phyloP scores from a whole-genome alignment of 2,888 invertebrate species.

The Euphydryas editha region DNA sequence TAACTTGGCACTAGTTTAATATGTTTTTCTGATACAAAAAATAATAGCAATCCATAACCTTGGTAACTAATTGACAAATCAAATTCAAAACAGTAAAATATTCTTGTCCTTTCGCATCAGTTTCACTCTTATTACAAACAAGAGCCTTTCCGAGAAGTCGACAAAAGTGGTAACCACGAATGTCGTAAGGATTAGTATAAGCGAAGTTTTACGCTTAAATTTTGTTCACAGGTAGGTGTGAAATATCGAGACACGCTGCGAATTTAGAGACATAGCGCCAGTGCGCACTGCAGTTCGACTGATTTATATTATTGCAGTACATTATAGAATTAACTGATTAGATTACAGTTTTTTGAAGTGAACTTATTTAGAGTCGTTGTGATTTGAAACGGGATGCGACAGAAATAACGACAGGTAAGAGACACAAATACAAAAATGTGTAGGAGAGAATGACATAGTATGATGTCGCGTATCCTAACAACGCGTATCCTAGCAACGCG shows the following conservation, averaged over 20 bases:
- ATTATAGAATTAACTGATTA: too few relatives aligned
- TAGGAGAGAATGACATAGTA: too few relatives aligned
- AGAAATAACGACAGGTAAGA: too few relatives aligned
- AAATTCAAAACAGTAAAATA: background rate
- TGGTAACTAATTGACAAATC: background rate
- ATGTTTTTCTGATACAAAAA: background rate
- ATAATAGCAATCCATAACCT: background rate
- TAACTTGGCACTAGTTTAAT: too few relatives aligned
- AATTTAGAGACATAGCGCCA: constrained; percentile 5
- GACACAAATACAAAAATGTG: too few relatives aligned
- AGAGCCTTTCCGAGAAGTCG: constrained; percentile 9
- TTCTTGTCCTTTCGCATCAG: background rate
- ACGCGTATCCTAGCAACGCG: too few relatives aligned
- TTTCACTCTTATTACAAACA: background rate
- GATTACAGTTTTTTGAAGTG: too few relatives aligned
- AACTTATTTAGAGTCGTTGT: too few relatives aligned
- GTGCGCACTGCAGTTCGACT: too few relatives aligned
- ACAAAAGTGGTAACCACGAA: constrained; percentile 4
- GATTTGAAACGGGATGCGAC: too few relatives aligned
- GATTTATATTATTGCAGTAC: background rate
- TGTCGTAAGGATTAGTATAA: background rate
- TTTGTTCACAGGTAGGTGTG: constrained; percentile 36
- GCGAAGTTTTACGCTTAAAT: constrained; percentile 26
- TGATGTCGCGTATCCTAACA: too few relatives aligned
- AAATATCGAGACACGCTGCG: constrained; percentile 37